These are phyloP conservation scores for Chrysina gloriosa DNA, from an alignment of 2,888 invertebrate species.

Conservation along the genomic window DNA sequence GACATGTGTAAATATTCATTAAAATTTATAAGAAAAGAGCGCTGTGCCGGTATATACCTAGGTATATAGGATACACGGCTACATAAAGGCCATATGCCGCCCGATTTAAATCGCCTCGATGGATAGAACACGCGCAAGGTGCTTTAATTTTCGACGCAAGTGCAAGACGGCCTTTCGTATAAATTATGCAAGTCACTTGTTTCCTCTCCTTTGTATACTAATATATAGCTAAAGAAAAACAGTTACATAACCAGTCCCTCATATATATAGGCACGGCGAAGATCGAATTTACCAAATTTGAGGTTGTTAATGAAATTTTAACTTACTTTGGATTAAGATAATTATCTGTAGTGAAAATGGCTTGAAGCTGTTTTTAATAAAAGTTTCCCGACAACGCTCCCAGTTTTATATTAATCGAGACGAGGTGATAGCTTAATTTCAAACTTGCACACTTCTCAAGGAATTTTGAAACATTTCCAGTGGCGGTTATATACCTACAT, in stretches of 20 bases:
- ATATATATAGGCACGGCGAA: neutral
- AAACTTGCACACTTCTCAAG: too few species aligned
- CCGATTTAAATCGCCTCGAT: neutral
- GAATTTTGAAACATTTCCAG: too few species aligned
- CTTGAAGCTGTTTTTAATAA: too few species aligned
- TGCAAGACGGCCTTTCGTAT: constrained; percentile 5
- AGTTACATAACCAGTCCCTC: neutral
- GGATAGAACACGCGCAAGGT: constrained; percentile 16
- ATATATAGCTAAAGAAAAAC: neutral
- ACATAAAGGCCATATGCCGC: constrained; percentile 3
- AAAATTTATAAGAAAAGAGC: constrained; percentile 44
- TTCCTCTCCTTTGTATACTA: constrained; percentile 7
- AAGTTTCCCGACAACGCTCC: too few species aligned
- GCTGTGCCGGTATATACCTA: constrained; percentile 2
- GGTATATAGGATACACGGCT: neutral
- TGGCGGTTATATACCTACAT: too few species aligned
- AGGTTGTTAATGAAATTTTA: neutral
- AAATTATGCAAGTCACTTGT: constrained; percentile 37
- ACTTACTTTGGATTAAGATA: too few species aligned
- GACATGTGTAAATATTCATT: constrained; percentile 49
- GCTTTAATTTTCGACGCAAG: constrained; percentile 35
- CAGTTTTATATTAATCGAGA: too few species aligned
- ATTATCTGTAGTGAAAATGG: too few species aligned
- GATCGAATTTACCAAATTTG: neutral
- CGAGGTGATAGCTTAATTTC: too few species aligned